phyloP scores from a whole-genome alignment of 2,113 vertebrate species.

The Heteronetta atricapilla region DNA sequence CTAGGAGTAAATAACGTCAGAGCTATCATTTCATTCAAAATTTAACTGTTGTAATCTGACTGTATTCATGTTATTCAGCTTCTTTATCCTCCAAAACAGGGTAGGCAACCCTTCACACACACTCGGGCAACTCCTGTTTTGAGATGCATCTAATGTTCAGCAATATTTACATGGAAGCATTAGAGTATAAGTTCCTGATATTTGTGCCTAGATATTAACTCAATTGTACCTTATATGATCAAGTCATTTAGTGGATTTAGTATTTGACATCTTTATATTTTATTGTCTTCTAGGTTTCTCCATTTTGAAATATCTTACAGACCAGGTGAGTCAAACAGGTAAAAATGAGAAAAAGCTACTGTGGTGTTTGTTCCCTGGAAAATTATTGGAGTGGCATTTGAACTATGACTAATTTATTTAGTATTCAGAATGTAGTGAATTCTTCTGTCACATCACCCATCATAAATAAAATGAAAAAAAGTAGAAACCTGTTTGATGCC shows the following conservation, averaged over 20 bases:
- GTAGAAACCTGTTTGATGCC: conserved; percentile 75
- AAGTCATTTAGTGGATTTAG: not conserved
- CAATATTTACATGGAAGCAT: not conserved
- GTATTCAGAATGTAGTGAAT: conserved; percentile 75
- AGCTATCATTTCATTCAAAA: not conserved
- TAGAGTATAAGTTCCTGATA: not conserved
- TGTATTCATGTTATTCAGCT: not conserved
- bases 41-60: not conserved
- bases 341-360: conserved; percentile 2
- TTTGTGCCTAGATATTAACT: not conserved
- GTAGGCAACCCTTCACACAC: not conserved
- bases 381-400: conserved; percentile 65
- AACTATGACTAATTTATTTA: conserved; percentile 78
- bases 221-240: not conserved
- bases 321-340: conserved; percentile 33
- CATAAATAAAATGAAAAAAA: conserved; percentile 75
- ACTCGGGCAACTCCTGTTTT: not conserved
- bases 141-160: not conserved
- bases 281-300: not conserved
- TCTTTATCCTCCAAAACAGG: not conserved
- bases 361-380: conserved; percentile 32
- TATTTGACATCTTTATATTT: not conserved
- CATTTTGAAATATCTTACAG: not conserved
- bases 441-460: conserved; percentile 68
- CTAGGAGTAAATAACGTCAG: not conserved